Evolutionary conservation across 2,113 vertebrate genomes (phyloP).

Genomic region (Dolichotis patagonum): DNA sequence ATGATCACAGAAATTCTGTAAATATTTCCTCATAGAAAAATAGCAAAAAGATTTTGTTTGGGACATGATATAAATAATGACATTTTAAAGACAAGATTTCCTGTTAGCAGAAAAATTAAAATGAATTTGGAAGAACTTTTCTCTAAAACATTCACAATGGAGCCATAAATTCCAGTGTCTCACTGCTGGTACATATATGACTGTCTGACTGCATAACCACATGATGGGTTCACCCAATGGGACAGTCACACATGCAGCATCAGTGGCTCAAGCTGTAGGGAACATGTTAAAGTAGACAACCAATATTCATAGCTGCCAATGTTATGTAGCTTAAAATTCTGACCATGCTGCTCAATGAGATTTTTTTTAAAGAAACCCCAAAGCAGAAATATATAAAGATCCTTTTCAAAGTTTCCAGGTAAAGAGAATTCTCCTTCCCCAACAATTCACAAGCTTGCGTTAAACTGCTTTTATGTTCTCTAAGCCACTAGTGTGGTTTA

Average conservation of each 20-base stretch:
- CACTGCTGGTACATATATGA: not conserved
- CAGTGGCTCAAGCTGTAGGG: not conserved
- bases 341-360: conserved; percentile 14
- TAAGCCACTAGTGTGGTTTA: not conserved
- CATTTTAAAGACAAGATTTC: conserved; percentile 19
- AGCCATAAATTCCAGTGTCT: not conserved
- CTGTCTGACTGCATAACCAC: not conserved
- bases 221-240: not conserved
- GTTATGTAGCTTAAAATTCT: conserved; percentile 27
- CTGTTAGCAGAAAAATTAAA: conserved; percentile 38
- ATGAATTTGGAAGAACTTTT: conserved; percentile 13
- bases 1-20: conserved; percentile 34
- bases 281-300: not conserved
- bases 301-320: not conserved
- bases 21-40: conserved; percentile 40
- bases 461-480: conserved; percentile 36
- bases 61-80: not conserved
- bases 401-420: conserved; percentile 33
- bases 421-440: not conserved
- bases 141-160: not conserved
- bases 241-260: not conserved
- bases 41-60: conserved; percentile 20
- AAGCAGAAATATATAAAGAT: not conserved
- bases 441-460: not conserved
- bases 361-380: not conserved